Base-by-base conservation (phyloP, 1,140 invertebrate species). In the Zaprionus inermis region DNA sequence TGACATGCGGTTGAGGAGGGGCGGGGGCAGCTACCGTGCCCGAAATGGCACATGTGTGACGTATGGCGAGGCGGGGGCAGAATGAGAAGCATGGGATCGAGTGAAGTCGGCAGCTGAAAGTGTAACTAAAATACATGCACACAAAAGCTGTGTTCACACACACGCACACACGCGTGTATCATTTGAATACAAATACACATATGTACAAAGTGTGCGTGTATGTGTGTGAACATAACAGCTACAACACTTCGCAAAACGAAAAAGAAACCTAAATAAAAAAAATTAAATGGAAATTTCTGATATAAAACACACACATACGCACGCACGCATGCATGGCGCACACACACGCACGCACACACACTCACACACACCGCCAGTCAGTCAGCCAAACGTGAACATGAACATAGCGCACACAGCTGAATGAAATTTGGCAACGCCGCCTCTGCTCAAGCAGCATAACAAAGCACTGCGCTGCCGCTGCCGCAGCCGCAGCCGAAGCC, bases 251-350 rank as follows among this genome's bases (percentile, higher is more conserved):
- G 79, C 83, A 73, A 79, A 86, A 86, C 61, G 49, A 73, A 81
- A 77, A 83, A 69, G 76, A 88, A 88, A 88, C 76, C 79, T 74
- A 88, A 88, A 88, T 86, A 88, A 88, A 86, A 88, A 86, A 88
- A 88, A 83, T 88, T 88, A 88, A 89, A 88, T 88, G 83, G 82
- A 88, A 88, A 88, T 88, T 88, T 88, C 83, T 88, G 84, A 88
- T 79, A 89, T 83, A 83, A 88, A 89, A 80, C 79, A 79, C 79
- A 81, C 67, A 52, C 30, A 32, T 6, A 9, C 30, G 6, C 7
- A 32, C 7, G 70, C n/a, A 67, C 20, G 44, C n/a, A n/a, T n/a
- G n/a, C n/a, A n/a, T n/a, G n/a, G n/a, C n/a, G n/a, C 67, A 68
- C 51, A 78, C 57, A 38, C 28, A 20, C 49, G 49, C 24, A 60